Base-by-base conservation (phyloP, 2,113 vertebrate species). In the Hystrix cristata region DNA sequence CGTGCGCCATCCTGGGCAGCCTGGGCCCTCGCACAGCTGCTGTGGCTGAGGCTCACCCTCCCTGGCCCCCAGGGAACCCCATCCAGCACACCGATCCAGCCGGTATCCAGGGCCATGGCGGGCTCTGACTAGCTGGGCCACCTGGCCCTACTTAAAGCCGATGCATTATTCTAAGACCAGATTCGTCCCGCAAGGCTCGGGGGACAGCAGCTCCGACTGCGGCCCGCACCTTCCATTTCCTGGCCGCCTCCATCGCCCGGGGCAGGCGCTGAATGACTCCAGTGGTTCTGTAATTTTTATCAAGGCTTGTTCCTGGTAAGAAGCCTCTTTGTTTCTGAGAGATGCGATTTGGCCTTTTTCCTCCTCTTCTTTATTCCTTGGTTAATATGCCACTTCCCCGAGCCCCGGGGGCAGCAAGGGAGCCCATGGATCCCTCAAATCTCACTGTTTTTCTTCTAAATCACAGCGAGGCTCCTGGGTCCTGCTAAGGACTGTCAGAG, bases 281-380 rank as follows among this genome's bases (percentile, higher is more conserved):
- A 51, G 98, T 98, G 98, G 98, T 97, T 98, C 99, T 98, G 98
- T 98, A 98, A 99, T 99, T 99, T 99, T 99, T 99, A 99, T 99
- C 98, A 98, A 98, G 98, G 97, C 98, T 99, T 99, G 98, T 99
- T 99, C 98, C 98, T 98, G 98, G 98, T 99, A 98, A 99, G 99
- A 98, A 98, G 98, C 97, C 98, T 99, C 98, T 99, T 99, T 99
- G 99, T 99, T 99, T 98, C 98, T 97, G 98, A 98, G 98, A 99
- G 98, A 99, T 98, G 98, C 98, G 98, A 99, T 98, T 98, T 99
- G 98, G 98, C 98, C 98, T 98, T 98, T 98, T 98, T 98, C 98
- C 97, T 98, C 98, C 98, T 97, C 98, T 98, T 97, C 97, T 98
- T 98, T 98, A 97, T 98, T 98, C 98, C 98, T 98, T 98, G 98